phyloP scores from a whole-genome alignment of 2,888 invertebrate species.

The Scaptomyza polygonia region DNA sequence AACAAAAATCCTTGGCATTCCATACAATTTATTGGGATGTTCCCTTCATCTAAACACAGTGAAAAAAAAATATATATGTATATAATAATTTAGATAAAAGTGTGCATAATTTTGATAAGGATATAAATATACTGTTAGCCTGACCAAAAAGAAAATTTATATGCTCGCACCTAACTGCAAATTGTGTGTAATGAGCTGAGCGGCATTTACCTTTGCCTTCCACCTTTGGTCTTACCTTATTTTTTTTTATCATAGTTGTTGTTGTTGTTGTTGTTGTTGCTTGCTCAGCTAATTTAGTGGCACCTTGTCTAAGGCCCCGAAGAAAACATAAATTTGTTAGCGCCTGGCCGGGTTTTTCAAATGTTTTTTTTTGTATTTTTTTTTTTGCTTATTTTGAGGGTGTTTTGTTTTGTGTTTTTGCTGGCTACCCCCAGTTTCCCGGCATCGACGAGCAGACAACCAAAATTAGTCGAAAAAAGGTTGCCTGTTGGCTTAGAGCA shows the following conservation, averaged over 20 bases:
- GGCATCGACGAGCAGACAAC: conserved; percentile 32
- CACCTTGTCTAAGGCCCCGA: conserved; percentile 75
- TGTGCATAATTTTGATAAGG: conserved; percentile 75
- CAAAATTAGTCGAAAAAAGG: conserved; percentile 67
- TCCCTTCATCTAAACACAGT: neutral
- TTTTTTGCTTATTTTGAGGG: conserved; percentile 61
- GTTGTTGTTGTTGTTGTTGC: conserved; percentile 10
- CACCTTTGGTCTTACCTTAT: conserved; percentile 10
- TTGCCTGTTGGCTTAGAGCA: conserved; percentile 50
- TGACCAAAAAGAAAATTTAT: conserved; percentile 67
- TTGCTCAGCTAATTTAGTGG: conserved; percentile 60
- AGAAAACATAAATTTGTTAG: conserved; percentile 80
- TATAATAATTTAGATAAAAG: conserved; percentile 80
- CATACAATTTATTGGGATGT: conserved; percentile 41
- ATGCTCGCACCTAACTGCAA: conserved; percentile 84
- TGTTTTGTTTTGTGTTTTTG: conserved; percentile 47
- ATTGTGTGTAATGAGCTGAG: conserved; percentile 82
- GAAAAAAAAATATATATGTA: conserved; percentile 31
- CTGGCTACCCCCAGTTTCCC: conserved; percentile 30
- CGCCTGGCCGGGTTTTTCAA: conserved; percentile 63
- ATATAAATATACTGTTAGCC: conserved; percentile 7
- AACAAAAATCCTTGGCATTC: conserved; percentile 11
- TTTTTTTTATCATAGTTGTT: neutral
- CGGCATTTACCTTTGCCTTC: conserved; percentile 65
- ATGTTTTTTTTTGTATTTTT: conserved; percentile 29